phyloP scores from a whole-genome alignment of 2,888 invertebrate genomes.

The Augiades crinisus region DNA sequence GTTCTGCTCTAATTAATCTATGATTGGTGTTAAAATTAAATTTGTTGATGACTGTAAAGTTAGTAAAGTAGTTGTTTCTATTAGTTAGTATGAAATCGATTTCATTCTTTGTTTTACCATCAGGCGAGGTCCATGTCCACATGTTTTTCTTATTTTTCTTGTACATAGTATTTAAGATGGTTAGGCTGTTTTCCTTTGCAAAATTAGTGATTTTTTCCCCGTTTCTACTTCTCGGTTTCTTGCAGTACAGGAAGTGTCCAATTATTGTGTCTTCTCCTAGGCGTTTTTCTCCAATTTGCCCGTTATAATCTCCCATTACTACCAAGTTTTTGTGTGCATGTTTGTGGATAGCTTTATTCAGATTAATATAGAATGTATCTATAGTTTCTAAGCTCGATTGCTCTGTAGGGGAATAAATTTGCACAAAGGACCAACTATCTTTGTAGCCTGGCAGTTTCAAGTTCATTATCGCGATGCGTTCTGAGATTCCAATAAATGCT shows the following conservation, averaged over 20 bases:
- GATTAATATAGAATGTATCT: constrained; percentile 31
- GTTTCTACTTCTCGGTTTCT: constrained; percentile 31
- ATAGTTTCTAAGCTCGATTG: constrained; percentile 30
- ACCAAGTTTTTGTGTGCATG: constrained; percentile 34
- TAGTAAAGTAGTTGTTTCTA: constrained; percentile 8
- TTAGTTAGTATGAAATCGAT: constrained; percentile 31
- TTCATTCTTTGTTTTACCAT: constrained; percentile 34
- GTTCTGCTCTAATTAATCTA: constrained; percentile 20
- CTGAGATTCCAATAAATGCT: no score
- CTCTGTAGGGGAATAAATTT: constrained; percentile 37
- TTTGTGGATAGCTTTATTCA: constrained; percentile 32
- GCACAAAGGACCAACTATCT: constrained; percentile 35
- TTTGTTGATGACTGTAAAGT: constrained; percentile 14
- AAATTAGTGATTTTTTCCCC: constrained; percentile 3
- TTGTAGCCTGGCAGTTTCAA: no score
- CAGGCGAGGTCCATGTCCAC: constrained; percentile 35
- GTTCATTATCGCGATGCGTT: no score
- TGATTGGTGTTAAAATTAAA: constrained; percentile 26
- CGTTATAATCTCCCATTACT: constrained; percentile 31
- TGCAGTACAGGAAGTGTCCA: constrained; percentile 27
- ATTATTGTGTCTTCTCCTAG: constrained; percentile 30
- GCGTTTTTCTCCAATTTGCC: constrained; percentile 31
- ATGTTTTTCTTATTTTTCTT: constrained; percentile 31
- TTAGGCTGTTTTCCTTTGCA: constrained; percentile 27
- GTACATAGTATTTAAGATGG: constrained; percentile 27